A percentile compares a stretch with the other conserved stretches of the same genome.
phyloP scores from a whole-genome alignment of 1,140 invertebrate genomes.

The Drosophila azteca region DNA sequence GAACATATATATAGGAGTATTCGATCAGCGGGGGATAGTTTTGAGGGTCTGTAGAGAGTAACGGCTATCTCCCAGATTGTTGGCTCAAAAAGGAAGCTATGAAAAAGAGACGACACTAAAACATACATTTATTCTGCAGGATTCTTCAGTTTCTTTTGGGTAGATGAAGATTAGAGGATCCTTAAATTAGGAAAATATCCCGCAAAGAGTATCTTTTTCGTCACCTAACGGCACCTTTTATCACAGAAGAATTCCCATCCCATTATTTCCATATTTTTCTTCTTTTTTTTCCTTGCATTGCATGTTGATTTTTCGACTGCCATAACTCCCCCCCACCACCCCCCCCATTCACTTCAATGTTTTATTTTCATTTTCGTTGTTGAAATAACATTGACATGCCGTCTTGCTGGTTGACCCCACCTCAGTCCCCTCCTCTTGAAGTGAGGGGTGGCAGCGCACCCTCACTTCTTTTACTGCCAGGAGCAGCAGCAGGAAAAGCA shows the following conservation, averaged over 20 bases:
- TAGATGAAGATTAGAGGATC: too few relatives aligned
- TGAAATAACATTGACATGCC: constrained; percentile 80
- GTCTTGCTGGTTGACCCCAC: constrained; percentile 60
- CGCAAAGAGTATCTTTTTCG: not conserved
- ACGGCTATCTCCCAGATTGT: too few relatives aligned
- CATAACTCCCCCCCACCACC: constrained; percentile 48
- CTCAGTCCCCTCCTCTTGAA: not conserved
- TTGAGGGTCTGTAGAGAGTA: too few relatives aligned
- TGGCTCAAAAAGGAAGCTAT: too few relatives aligned
- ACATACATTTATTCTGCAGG: too few relatives aligned
- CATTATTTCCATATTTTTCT: constrained; percentile 26
- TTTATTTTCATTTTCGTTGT: constrained; percentile 68
- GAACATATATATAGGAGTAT: too few relatives aligned
- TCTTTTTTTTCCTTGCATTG: constrained; percentile 41
- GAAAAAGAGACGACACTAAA: too few relatives aligned
- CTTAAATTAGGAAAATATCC: too few relatives aligned
- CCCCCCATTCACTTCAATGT: constrained; percentile 28
- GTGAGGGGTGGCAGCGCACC: constrained; percentile 13
- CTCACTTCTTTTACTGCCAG: not conserved
- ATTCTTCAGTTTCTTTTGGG: too few relatives aligned
- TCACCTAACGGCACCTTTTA: constrained; percentile 17
- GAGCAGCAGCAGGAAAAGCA: constrained; percentile 2
- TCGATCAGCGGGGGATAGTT: too few relatives aligned
- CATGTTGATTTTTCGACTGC: constrained; percentile 77
- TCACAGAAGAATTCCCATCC: not conserved